Conservation (phyloP, 2,113 vertebrate genomes). For the Pelusios castaneus region DNA sequence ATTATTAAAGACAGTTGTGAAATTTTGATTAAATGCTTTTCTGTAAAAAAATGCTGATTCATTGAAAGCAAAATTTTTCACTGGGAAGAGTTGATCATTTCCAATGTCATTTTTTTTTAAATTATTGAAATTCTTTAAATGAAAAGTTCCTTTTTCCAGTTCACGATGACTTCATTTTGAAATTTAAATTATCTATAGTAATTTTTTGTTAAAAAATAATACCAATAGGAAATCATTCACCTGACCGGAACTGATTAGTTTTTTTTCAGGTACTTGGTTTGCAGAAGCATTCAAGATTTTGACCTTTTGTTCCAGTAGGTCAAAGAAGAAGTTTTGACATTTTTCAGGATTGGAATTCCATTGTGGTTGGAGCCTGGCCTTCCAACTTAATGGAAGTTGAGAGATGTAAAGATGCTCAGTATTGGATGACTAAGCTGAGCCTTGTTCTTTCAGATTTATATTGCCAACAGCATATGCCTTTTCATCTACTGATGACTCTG, state of each 20-base stretch:
- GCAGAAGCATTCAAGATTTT: not conserved
- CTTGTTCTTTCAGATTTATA: not conserved
- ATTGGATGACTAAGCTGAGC: not conserved
- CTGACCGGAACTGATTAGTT: not conserved
- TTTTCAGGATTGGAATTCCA: fast-evolving
- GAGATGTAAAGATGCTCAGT: not conserved
- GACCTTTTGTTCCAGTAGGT: not conserved
- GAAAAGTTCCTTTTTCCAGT: not conserved
- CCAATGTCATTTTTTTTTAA: not conserved
- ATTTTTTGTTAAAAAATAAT: not conserved
- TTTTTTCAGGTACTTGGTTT: not conserved
- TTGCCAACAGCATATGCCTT: not conserved
- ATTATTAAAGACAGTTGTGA: not conserved
- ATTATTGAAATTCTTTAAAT: not conserved
- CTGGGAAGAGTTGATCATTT: not conserved
- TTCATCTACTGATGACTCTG: not conserved
- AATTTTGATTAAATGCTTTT: not conserved
- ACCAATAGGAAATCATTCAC: not conserved
- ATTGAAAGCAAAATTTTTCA: not conserved
- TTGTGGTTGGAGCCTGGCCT: not conserved
- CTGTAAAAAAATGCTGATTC: not conserved
- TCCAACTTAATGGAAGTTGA: not conserved
- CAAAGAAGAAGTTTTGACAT: not conserved
- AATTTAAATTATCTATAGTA: not conserved
- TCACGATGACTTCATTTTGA: not conserved